Evolutionary conservation across 2,797 vertebrate genomes (phyloP), one percentile per base, ranked within the genome.

Genomic region (Jordanella pulchra): DNA sequence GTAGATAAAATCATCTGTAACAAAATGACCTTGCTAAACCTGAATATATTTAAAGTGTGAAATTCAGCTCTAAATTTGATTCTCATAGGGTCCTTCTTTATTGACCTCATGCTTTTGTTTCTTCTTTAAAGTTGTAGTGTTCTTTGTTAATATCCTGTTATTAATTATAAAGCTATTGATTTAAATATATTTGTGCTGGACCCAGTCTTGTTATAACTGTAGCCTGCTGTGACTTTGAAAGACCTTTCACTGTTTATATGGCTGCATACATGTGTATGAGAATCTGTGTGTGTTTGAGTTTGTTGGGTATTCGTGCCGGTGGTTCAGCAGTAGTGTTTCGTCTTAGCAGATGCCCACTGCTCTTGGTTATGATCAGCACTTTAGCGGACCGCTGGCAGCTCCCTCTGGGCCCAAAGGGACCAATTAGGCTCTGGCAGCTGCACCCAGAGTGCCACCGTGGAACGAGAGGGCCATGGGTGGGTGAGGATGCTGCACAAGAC

Each of bases 351-450:
- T 94, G 94, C 89, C 88, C 67, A 27, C 69, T 87, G 73, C 81
- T 79, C 81, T 89, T 68, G 75, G 80, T 86, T 80, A 66, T 7
- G 71, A 86, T 91, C 88, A 89, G 90, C 84, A 79, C 30, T 88
- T 90, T 78, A 76, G 72, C 61, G 35, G 60, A 56, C 79, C 55
- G 69, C 82, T 83, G 86, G 87, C 87, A 85, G 82, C 67, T 86
- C 86, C 69, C 74, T 76, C 50, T 2, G 39, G 72, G 84, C 94
- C 90, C 93, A 93, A 78, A 87, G 93, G 93, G 93, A 93, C 92
- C 91, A 94, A 94, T 95, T 94, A 94, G 86, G 72, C 44, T 75
- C 73, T 86, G 87, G 88, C 93, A 94, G 92, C 92, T 93, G 91
- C 80, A 89, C 69, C 83, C 75, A 65, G 76, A 85, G 84, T 85